Evolutionary conservation across 64 coral and sea anemone species (phyloP), one percentile per base, ranked within the genome.

Genomic region (Montipora efflorescens): DNA sequence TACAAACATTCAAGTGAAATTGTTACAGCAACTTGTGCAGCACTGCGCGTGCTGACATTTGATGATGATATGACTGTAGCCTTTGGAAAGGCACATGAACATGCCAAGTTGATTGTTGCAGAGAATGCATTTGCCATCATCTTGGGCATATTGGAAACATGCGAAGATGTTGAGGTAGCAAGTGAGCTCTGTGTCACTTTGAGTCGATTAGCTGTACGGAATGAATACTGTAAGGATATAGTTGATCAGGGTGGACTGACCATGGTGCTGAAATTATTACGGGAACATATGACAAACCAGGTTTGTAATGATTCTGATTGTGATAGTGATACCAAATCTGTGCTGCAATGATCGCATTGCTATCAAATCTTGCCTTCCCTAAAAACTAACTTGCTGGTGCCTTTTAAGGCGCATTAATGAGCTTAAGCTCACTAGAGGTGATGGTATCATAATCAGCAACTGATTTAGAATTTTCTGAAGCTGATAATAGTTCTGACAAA

Each of bases 1-100:
- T 74, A 84, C 25, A 82, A 76, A 87, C n/a, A 89, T n/a, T 90
- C 87, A 59, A 59, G 48, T 25, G 13, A 19, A 28, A 48, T 92
- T 49, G 81, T 95, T 57, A 95, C 82, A 89, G 96, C 92, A 86
- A 97, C 61, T 6, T 97, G 96, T 88, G 49, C 81, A 50, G 51
- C 88, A 44, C 44, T 97, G 22, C 93, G 93, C 13, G 96, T 95
- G 22, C 79, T 97, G 57, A 97, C 96, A 72, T 97, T 97, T 89
- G 96, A 97, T 66, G 96, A 97, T 85, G 96, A 97, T 52, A 97
- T 97, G 96, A 91, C 82, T 72, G 93, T 97, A 48, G 89, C 96
- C 22, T 97, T 87, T 84, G 96, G 96, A 13, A 97, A 97, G 59
- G 96, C 96, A 3, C 96, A 97, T 28, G 96, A 97, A 28, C 96